These are phyloP conservation scores for Enoplosus armatus DNA, from an alignment of 2,797 vertebrate species.

Conservation along the genomic window DNA sequence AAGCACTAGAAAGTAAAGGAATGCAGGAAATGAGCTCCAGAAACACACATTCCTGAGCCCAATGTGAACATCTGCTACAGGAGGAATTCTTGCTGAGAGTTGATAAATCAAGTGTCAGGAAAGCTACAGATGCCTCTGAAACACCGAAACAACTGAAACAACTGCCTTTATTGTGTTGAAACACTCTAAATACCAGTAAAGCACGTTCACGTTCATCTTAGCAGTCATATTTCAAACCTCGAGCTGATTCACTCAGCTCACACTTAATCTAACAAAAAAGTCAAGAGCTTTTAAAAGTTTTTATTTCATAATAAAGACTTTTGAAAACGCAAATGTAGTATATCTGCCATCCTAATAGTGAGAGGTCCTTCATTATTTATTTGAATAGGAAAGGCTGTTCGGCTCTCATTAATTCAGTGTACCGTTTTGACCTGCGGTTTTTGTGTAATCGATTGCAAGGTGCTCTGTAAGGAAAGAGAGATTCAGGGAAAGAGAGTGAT, in stretches of 20 bases:
- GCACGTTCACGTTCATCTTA: background rate
- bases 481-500: conserved; percentile 18
- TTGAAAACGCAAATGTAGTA: conserved; percentile 12
- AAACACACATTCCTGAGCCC: conserved; percentile 19
- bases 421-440: conserved; percentile 37
- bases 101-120: conserved; percentile 49
- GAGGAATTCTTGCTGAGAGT: conserved; percentile 15
- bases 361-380: conserved; percentile 43
- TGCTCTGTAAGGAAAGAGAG: conserved; percentile 10
- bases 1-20: conserved; percentile 8
- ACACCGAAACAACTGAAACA: background rate
- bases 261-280: background rate
- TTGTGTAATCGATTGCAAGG: conserved; percentile 46
- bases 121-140: conserved; percentile 14
- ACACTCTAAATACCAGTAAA: conserved; percentile 1
- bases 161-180: background rate
- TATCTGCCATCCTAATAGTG: background rate
- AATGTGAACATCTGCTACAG: conserved; percentile 42
- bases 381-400: conserved; percentile 16
- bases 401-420: conserved; percentile 49
- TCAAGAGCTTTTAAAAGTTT: background rate
- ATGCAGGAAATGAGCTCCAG: background rate
- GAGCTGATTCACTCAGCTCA: background rate
- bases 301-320: background rate
- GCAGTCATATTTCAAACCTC: background rate